Evolutionary conservation across 2,888 invertebrate species (phyloP), one percentile per base, ranked within the genome.

Genomic region (Gastracanthus pulcherrimus): DNA sequence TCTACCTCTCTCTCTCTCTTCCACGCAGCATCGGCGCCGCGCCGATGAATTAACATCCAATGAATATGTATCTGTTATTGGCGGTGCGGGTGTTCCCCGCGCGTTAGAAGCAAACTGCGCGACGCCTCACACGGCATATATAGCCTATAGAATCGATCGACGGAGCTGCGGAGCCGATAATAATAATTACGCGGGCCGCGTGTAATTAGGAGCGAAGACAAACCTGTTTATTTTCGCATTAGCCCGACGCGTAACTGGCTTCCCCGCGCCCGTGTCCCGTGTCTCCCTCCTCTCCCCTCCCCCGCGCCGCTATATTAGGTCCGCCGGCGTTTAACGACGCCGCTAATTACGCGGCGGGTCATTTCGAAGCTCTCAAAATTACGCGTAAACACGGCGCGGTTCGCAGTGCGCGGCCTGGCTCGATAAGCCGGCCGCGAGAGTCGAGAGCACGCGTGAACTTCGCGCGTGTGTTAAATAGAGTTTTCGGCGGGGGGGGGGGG

Each of bases 151-250:
- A 48, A 55, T 48, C 81, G 76, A 72, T 76, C 48, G 60, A 4
- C 13, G 31, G 13, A 29, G 4, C 48, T 48, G 81, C 13, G 31
- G 13, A 29, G 4, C 48, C 60, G 81, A 81, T 76, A 60, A 9
- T 55, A 60, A 76, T 72, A 81, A 81, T 81, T 72, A 45, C 55
- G 23, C 34, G n/a, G n/a, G 55, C 31, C 38, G 34, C 19, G 62
- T 51, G 76, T 67, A 81, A 72, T 81, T 76, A 76, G 58, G 76
- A 69, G 58, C 36, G 76, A 78, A 75, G 82, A 71, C 75, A 70
- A 64, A 70, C 70, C 64, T 75, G 82, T 70, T 82, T 75, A 69
- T 78, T 82, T 82, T 78, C 82, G 70, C 70, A 78, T 82, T 78
- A 77, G 74, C 62, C 29, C 2, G 23, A 26, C 6, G 13, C n/a